phyloP scores from a whole-genome alignment of 2,113 vertebrate genomes.

The Camelus bactrianus region DNA sequence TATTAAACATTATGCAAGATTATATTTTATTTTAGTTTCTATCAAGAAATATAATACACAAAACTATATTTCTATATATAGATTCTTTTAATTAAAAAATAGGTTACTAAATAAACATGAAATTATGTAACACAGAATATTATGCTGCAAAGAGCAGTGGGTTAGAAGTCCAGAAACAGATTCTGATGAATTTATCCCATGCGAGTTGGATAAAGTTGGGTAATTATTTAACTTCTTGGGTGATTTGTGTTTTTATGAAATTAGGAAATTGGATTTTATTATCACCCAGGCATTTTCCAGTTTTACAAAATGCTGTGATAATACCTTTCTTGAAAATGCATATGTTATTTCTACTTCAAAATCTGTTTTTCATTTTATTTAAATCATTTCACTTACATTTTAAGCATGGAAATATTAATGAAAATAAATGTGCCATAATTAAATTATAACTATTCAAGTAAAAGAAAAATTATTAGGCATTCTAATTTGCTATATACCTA shows the following conservation, averaged over 20 bases:
- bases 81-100: neutral
- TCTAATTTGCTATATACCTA: conserved; percentile 43
- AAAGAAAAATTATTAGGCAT: conserved; percentile 38
- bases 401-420: neutral
- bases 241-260: neutral
- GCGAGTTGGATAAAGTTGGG: neutral
- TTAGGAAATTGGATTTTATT: neutral
- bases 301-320: neutral
- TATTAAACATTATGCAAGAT: neutral
- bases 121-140: neutral
- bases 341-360: neutral
- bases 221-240: neutral
- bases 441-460: conserved; percentile 60
- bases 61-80: neutral
- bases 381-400: neutral
- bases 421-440: conserved; percentile 24
- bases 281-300: neutral
- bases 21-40: conserved; percentile 28
- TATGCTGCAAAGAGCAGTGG: neutral
- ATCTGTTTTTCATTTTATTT: neutral
- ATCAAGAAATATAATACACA: neutral
- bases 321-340: neutral
- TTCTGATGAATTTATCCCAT: neutral
- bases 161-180: neutral
- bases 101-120: neutral